Conservation (phyloP, 2,797 vertebrate genomes). For the Gila robusta region DNA sequence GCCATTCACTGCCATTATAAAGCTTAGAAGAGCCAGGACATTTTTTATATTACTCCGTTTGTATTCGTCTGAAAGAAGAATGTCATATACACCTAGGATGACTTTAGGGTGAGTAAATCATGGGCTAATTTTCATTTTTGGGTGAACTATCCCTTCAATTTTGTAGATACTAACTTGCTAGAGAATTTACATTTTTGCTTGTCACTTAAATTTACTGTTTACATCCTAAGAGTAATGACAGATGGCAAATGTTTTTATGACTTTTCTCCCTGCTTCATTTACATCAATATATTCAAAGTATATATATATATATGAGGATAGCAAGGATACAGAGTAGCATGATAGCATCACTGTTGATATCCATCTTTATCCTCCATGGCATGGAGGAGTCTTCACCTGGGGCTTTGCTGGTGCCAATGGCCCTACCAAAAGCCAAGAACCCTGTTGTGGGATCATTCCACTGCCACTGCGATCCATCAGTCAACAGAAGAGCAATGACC, state of each 20-base stretch:
- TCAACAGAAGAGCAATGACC: slow-evolving; percentile 18
- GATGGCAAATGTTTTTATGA: neutral
- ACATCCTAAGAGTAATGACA: neutral
- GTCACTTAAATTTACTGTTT: neutral
- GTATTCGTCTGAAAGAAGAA: too few relatives aligned
- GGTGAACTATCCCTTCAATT: too few relatives aligned
- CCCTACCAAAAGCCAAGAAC: neutral
- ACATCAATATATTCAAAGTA: slow-evolving; percentile 12
- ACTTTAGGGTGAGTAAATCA: too few relatives aligned
- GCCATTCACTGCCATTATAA: too few relatives aligned
- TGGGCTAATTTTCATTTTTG: too few relatives aligned
- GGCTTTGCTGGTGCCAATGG: neutral
- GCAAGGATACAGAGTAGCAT: neutral
- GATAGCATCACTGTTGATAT: neutral
- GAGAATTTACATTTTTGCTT: neutral
- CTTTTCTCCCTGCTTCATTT: neutral
- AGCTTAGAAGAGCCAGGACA: too few relatives aligned
- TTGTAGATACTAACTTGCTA: neutral
- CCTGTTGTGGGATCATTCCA: slow-evolving; percentile 2
- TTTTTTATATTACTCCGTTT: too few relatives aligned
- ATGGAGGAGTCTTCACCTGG: slow-evolving; percentile 10
- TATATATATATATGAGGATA: neutral
- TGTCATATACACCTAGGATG: too few relatives aligned
- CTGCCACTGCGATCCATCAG: slow-evolving; percentile 38
- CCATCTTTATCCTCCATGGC: neutral